A percentile compares a stretch with the other conserved stretches of the same genome.
Conservation (phyloP, 2,888 invertebrate genomes). For the Drosophila paramelanica region DNA sequence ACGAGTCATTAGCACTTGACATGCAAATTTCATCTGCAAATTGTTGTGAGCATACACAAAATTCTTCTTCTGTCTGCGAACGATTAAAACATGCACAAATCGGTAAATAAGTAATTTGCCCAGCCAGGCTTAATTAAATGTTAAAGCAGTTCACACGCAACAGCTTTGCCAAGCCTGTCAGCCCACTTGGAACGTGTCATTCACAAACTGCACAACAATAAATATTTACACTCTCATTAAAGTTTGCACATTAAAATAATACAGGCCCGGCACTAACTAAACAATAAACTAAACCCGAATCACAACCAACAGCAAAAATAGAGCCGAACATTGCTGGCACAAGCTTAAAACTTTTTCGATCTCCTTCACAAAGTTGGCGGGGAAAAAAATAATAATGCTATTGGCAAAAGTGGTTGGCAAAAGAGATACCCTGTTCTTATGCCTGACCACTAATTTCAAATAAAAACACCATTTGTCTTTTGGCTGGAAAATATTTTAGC, state of each 20-base stretch:
- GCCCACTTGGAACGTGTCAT: not conserved
- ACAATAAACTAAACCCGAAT: slow-evolving; percentile 48
- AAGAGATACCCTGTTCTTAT: slow-evolving; percentile 2
- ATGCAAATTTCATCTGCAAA: slow-evolving; percentile 26
- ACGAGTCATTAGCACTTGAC: slow-evolving; percentile 34
- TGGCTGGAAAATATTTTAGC: no score
- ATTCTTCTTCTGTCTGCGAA: slow-evolving; percentile 1
- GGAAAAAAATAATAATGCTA: slow-evolving; percentile 3
- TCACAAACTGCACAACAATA: slow-evolving; percentile 60
- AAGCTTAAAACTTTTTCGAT: slow-evolving; percentile 70
- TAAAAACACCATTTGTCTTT: no score
- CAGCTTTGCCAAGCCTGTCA: not conserved
- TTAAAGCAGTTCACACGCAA: slow-evolving; percentile 15
- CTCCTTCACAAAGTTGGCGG: slow-evolving; percentile 49
- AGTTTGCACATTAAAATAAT: slow-evolving; percentile 72
- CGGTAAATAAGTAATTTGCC: slow-evolving; percentile 25
- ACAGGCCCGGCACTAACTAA: slow-evolving; percentile 30
- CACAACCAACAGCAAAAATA: slow-evolving; percentile 30
- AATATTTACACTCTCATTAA: slow-evolving; percentile 76
- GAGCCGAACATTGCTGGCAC: slow-evolving; percentile 20
- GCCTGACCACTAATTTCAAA: no score
- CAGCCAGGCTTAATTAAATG: slow-evolving; percentile 33
- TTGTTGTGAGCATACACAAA: not conserved
- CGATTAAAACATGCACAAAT: slow-evolving; percentile 44
- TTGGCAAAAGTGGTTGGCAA: not conserved